phyloP scores from a whole-genome alignment of 2,888 invertebrate genomes.

The Lathronympha strigana region DNA sequence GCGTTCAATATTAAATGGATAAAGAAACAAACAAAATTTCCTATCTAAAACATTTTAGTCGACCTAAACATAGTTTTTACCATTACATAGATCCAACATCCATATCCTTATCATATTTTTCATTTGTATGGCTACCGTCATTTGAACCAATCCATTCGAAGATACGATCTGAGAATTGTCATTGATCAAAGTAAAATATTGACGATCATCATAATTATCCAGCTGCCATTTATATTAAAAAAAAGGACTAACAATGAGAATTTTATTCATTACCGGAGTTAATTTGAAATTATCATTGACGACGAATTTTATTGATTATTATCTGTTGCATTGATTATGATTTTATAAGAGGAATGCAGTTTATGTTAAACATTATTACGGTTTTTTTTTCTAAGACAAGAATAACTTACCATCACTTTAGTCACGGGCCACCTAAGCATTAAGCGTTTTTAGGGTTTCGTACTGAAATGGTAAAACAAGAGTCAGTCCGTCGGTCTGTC shows the following conservation, averaged over 20 bases:
- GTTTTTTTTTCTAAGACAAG: too few species aligned
- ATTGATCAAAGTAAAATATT: constrained; percentile 48
- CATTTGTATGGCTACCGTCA: constrained; percentile 21
- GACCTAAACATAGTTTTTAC: neutral
- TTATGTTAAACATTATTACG: neutral
- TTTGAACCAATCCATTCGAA: constrained; percentile 32
- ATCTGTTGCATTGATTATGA: neutral
- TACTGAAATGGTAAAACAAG: too few species aligned
- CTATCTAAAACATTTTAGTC: too few species aligned
- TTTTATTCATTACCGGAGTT: constrained; percentile 30
- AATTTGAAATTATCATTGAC: constrained; percentile 32
- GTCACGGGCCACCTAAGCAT: too few species aligned
- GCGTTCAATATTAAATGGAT: too few species aligned
- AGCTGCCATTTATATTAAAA: constrained; percentile 32
- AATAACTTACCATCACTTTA: too few species aligned
- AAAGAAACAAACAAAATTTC: too few species aligned
- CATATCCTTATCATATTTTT: neutral
- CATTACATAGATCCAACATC: neutral
- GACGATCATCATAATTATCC: constrained; percentile 51
- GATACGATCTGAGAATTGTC: constrained; percentile 42
- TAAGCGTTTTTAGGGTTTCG: too few species aligned
- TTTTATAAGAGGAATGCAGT: neutral
- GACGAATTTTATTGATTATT: constrained; percentile 7
- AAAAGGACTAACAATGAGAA: constrained; percentile 25
- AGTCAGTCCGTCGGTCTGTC: too few species aligned